These are phyloP conservation scores for Notodonta ziczac DNA, from an alignment of 2,888 invertebrate genomes.

Conservation along the genomic window DNA sequence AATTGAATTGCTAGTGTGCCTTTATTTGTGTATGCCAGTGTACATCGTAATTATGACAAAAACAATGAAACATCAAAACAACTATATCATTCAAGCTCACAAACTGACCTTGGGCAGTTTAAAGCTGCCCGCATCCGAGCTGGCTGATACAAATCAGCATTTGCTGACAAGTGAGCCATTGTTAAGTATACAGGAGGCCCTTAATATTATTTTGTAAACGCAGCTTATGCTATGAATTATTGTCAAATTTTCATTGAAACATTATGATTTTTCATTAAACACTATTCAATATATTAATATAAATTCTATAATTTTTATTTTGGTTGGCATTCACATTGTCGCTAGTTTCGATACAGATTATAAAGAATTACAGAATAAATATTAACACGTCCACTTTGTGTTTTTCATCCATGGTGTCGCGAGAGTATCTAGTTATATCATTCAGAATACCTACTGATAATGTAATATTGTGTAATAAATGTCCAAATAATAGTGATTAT, in stretches of 20 bases:
- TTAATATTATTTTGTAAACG: not conserved
- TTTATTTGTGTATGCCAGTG: constrained; percentile 28
- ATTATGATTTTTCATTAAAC: constrained; percentile 43
- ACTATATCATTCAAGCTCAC: constrained; percentile 12
- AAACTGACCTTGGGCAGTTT: not conserved
- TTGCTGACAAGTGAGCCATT: not conserved
- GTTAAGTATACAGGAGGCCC: not conserved
- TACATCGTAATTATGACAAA: constrained; percentile 19
- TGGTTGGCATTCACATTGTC: constrained; percentile 2
- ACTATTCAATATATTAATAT: constrained; percentile 23
- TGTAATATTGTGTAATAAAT: not conserved
- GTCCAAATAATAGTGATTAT: not conserved
- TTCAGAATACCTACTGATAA: not conserved
- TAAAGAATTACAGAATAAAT: constrained; percentile 30
- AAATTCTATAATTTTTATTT: constrained; percentile 20
- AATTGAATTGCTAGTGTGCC: not conserved
- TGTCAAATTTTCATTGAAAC: constrained; percentile 31
- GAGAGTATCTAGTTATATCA: not conserved
- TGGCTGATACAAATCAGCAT: no score
- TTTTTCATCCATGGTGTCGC: constrained; percentile 27
- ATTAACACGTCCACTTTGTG: constrained; percentile 37
- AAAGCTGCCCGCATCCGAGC: no score
- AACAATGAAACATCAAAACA: constrained; percentile 48
- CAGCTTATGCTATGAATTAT: constrained; percentile 17
- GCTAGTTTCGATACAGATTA: constrained; percentile 4